A percentile compares a stretch with the other conserved stretches of the same genome.
These are phyloP conservation scores for Platycheirus albimanus DNA, from an alignment of 2,888 invertebrate genomes.

Conservation along the genomic window DNA sequence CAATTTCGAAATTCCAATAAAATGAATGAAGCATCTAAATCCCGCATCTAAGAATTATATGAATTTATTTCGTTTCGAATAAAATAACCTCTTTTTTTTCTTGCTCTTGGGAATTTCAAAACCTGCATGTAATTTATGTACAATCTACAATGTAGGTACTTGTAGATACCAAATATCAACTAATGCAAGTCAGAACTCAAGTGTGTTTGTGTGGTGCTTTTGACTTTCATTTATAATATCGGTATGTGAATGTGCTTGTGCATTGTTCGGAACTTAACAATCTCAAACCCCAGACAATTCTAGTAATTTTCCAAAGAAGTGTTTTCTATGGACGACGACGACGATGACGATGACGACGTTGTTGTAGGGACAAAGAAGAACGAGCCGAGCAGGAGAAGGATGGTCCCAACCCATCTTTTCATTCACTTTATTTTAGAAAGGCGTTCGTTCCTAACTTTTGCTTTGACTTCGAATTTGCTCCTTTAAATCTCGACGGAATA, in stretches of 20 bases:
- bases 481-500: slow-evolving; percentile 63
- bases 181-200: slow-evolving; percentile 39
- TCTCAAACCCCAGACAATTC: slow-evolving; percentile 58
- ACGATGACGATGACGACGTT: no score
- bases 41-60: neutral
- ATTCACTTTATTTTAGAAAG: slow-evolving; percentile 60
- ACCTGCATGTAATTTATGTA: slow-evolving; percentile 59
- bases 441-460: slow-evolving; percentile 64
- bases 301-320: slow-evolving; percentile 66
- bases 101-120: slow-evolving; percentile 34
- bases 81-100: slow-evolving; percentile 16
- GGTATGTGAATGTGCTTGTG: slow-evolving; percentile 24
- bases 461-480: slow-evolving; percentile 69
- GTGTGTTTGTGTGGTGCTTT: slow-evolving; percentile 2
- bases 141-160: no score
- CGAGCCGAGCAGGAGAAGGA: no score
- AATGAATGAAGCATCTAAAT: no score
- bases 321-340: slow-evolving; percentile 27
- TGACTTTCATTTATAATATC: slow-evolving; percentile 25
- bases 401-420: no score
- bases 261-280: slow-evolving; percentile 55
- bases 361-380: no score
- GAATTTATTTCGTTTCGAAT: slow-evolving; percentile 17
- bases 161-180: slow-evolving; percentile 46
- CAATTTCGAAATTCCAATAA: no score